These are phyloP conservation scores for Tupaia tana DNA, from an alignment of 2,113 vertebrate genomes.

Conservation along the genomic window DNA sequence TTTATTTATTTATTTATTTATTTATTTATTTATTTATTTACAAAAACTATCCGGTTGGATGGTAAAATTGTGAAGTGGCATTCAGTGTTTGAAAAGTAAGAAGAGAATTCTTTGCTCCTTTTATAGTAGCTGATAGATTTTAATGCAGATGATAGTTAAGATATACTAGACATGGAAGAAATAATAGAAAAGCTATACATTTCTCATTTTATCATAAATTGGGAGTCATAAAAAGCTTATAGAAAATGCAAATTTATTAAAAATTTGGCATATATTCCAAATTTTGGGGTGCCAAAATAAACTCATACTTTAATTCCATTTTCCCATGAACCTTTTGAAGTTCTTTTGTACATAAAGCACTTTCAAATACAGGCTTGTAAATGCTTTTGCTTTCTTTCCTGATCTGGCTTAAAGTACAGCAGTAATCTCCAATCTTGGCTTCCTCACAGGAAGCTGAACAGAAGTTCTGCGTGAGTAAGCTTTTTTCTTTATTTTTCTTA, in stretches of 20 bases:
- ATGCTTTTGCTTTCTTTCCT: not conserved
- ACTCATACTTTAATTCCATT: too few relatives aligned
- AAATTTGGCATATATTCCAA: too few relatives aligned
- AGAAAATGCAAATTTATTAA: too few relatives aligned
- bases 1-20: not conserved
- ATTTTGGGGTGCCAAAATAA: too few relatives aligned
- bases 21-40: not conserved
- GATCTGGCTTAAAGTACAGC: not conserved
- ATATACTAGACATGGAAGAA: not conserved
- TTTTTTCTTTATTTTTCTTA: constrained; percentile 25
- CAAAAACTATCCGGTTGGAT: not conserved
- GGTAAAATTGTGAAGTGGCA: not conserved
- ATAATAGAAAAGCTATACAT: fast-evolving
- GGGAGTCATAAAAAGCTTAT: too few relatives aligned
- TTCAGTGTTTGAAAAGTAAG: not conserved
- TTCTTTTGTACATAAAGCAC: not conserved
- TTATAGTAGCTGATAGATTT: not conserved
- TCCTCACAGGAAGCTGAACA: constrained; percentile 36
- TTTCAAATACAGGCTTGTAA: not conserved
- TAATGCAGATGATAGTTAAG: not conserved
- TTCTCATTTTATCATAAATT: not conserved
- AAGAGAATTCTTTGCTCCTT: not conserved
- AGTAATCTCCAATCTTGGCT: not conserved
- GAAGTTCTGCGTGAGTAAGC: constrained; percentile 19
- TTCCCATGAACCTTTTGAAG: too few relatives aligned